These are phyloP conservation scores for Pavo muticus DNA, from an alignment of 2,113 vertebrate genomes.

Conservation along the genomic window DNA sequence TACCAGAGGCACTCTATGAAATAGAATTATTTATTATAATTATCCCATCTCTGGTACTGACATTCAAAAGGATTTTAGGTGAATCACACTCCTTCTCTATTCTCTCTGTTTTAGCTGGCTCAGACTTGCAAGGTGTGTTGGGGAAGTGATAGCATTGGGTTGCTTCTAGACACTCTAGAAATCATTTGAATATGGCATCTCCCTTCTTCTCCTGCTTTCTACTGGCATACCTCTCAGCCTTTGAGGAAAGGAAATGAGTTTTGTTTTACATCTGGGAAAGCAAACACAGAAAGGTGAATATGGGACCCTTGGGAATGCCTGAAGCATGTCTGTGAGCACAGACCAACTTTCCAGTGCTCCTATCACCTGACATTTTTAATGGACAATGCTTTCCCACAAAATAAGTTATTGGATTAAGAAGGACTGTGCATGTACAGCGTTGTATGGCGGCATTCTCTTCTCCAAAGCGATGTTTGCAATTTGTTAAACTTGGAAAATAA, in stretches of 20 bases:
- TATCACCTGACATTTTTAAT: not conserved
- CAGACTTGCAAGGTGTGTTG: not conserved
- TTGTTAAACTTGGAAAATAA: not conserved
- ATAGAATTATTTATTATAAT: conserved; percentile 39
- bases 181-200: not conserved
- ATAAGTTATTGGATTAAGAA: not conserved
- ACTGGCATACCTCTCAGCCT: not conserved
- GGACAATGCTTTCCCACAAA: not conserved
- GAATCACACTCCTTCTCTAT: not conserved
- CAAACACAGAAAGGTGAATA: not conserved
- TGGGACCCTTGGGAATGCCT: not conserved
- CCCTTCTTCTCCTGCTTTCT: not conserved
- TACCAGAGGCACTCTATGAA: not conserved
- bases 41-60: not conserved
- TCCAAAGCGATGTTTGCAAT: not conserved
- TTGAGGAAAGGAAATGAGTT: not conserved
- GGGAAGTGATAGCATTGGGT: not conserved
- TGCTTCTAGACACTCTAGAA: not conserved
- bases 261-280: not conserved
- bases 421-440: not conserved
- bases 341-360: not conserved
- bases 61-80: conserved; percentile 6
- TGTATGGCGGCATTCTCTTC: not conserved
- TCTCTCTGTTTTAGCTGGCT: not conserved
- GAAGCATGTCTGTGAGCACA: not conserved